Evolutionary conservation across 2,797 vertebrate species (phyloP).

Genomic region (Micrastur ruficollis): DNA sequence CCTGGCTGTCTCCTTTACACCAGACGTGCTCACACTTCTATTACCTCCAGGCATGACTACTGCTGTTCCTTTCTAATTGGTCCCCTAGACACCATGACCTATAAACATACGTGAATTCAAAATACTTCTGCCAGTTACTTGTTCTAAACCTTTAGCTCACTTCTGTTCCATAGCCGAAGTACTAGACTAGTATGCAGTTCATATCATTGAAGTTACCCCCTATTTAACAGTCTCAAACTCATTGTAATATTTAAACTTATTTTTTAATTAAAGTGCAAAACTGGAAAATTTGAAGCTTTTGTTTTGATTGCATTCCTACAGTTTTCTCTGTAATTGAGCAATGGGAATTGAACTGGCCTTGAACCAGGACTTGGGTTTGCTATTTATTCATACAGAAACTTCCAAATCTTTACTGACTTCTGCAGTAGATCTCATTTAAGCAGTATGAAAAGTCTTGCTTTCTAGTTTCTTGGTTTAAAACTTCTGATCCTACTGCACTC

Average conservation of each 20-base stretch:
- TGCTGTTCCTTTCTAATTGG: constrained; percentile 70
- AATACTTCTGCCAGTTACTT: not conserved
- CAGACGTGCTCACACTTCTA: not conserved
- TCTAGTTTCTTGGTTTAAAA: not conserved
- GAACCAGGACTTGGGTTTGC: not conserved
- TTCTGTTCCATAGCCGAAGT: not conserved
- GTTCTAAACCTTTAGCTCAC: not conserved
- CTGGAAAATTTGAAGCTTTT: not conserved
- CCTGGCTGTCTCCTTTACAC: not conserved
- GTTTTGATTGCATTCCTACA: not conserved
- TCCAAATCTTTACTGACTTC: not conserved
- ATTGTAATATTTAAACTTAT: not conserved
- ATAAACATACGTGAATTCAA: constrained; percentile 42
- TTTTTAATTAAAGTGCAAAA: not conserved
- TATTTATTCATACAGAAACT: not conserved
- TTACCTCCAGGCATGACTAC: constrained; percentile 65
- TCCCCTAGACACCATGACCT: constrained; percentile 53
- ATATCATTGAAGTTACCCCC: not conserved
- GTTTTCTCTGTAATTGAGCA: not conserved
- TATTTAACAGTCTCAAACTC: not conserved
- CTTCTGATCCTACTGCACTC: not conserved
- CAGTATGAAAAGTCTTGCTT: not conserved
- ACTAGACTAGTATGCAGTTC: not conserved
- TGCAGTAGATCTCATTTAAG: not conserved
- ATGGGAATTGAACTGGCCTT: not conserved